Conservation (phyloP, 1,140 invertebrate species). For the Polypedilum vanderplanki region DNA sequence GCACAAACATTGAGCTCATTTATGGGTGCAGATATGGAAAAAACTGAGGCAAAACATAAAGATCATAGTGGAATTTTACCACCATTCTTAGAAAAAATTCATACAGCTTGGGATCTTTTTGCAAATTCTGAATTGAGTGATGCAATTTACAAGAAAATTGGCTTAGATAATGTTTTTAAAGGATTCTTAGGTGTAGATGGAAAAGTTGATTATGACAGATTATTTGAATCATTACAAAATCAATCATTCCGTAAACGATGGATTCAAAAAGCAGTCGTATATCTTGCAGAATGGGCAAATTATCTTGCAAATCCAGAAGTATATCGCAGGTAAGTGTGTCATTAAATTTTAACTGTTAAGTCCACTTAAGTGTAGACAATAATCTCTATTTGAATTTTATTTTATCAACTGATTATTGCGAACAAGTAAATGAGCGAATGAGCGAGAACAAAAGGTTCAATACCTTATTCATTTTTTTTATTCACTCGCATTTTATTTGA, state of each 20-base stretch:
- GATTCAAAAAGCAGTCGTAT: constrained; percentile 65
- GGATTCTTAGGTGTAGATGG: constrained; percentile 57
- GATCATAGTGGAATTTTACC: constrained; percentile 65
- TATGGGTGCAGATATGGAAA: constrained; percentile 46
- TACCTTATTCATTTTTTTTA: too few relatives aligned
- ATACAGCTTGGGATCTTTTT: constrained; percentile 71
- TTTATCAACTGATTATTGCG: too few relatives aligned
- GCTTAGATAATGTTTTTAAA: constrained; percentile 56
- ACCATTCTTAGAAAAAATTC: constrained; percentile 63
- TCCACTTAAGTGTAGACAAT: too few relatives aligned
- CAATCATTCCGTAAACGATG: constrained; percentile 65
- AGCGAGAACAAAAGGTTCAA: too few relatives aligned
- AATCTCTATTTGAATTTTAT: too few relatives aligned
- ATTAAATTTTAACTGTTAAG: too few relatives aligned
- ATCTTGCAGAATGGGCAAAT: constrained; percentile 64
- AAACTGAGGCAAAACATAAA: constrained; percentile 53
- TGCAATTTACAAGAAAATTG: constrained; percentile 62
- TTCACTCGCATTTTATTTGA: too few relatives aligned
- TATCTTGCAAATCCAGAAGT: constrained; percentile 66
- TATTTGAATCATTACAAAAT: constrained; percentile 70
- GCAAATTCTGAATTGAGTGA: constrained; percentile 68
- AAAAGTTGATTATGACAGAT: constrained; percentile 58
- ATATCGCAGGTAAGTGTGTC: constrained; percentile 56
- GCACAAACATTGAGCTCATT: constrained; percentile 53
- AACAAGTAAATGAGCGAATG: too few relatives aligned